Conservation (phyloP, 1,140 invertebrate genomes). For the Drosophila kepulauana region DNA sequence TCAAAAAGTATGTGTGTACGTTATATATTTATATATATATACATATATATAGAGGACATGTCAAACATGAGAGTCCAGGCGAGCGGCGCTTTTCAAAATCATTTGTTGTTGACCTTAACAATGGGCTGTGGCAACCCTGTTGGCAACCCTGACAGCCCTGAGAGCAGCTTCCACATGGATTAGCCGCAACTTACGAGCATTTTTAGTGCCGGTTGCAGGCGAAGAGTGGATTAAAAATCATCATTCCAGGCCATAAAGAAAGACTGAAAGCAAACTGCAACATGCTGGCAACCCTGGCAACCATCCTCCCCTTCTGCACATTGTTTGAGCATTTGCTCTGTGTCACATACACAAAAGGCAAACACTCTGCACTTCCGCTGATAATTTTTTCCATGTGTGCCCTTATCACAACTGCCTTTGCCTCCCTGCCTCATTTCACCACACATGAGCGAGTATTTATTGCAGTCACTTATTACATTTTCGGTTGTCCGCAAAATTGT, state of each 20-base stretch:
- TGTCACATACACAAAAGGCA: slow-evolving; percentile 38
- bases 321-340: slow-evolving; percentile 4
- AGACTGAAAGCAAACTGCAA: not conserved
- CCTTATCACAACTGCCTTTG: slow-evolving; percentile 8
- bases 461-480: not conserved
- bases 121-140: slow-evolving; percentile 46
- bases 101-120: slow-evolving; percentile 57
- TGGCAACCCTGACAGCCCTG: slow-evolving; percentile 33
- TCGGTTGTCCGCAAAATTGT: slow-evolving; percentile 4
- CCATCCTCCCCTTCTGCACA: not conserved
- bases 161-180: slow-evolving; percentile 41
- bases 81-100: slow-evolving; percentile 24
- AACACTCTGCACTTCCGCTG: slow-evolving; percentile 51
- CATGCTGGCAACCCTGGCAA: slow-evolving; percentile 12
- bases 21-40: too few species aligned
- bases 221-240: slow-evolving; percentile 40
- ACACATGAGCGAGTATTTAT: slow-evolving; percentile 7
- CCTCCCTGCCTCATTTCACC: not conserved
- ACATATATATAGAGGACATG: slow-evolving; percentile 29
- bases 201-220: slow-evolving; percentile 26
- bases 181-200: slow-evolving; percentile 50
- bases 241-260: not conserved
- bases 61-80: slow-evolving; percentile 54
- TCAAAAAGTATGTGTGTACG: slow-evolving; percentile 41
- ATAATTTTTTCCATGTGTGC: slow-evolving; percentile 28